Base-by-base conservation (phyloP, 2,888 invertebrate species). In the Orthonevra nobilis region DNA sequence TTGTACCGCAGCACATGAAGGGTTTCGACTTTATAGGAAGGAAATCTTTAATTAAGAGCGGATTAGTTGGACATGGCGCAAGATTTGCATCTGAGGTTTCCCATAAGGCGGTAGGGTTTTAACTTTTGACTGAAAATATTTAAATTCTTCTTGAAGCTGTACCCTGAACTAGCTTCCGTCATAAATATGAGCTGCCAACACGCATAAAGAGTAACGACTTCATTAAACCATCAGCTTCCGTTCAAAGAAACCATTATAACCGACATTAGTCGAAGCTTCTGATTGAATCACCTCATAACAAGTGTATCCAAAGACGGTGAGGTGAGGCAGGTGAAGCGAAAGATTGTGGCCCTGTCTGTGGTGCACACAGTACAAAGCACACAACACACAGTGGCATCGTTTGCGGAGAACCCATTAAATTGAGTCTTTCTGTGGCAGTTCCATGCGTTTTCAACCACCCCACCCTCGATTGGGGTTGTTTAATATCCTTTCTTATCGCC, bases 11-110 rank as follows among this genome's bases (percentile, higher is more conserved):
- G n/a, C 58, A 64, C 64, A 77, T 72, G 64, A 72, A 23, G 3
- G 23, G 23, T 23, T 77, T 77, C 72, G 20, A 38, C 38, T 58
- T 61, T 44, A 30, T 42, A 46, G 61, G 40, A 64, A 79, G 83
- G 84, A 83, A 84, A 85, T 85, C 87, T 87, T 87, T 87, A 88
- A 87, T 87, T 88, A 87, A 88, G 87, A 86, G 83, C 85, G 85
- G 87, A 87, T 87, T 85, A 86, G 84, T 86, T 85, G 86, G 85
- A 86, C 85, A 85, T 83, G 86, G 73, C 26, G 54, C 42, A 82
- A 84, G 86, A 86, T 86, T 85, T 86, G 84, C 86, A 86, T 86
- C 87, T 86, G 87, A 83, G 87, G 87, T 86, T 85, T 83, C 83
- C 83, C 86, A 86, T 85, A 73, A 64, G 61, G 50, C 38, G 70